A percentile compares a stretch with the other conserved stretches of the same genome.
Evolutionary conservation across 2,888 invertebrate genomes (phyloP).

Genomic region (Cephus sareptanus): DNA sequence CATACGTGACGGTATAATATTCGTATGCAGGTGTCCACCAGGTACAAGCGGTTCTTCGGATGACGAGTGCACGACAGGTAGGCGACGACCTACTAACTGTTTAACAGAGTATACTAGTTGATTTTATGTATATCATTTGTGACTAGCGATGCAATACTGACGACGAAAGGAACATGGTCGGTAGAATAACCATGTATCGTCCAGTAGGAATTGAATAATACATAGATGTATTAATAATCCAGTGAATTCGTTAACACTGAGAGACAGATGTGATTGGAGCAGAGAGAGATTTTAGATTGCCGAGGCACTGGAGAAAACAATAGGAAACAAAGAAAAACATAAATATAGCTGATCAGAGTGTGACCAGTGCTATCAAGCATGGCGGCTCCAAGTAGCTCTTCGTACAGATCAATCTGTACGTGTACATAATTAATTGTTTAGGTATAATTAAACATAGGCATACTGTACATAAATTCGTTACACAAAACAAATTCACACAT

Average conservation of each 20-base stretch:
- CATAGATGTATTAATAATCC: conserved; percentile 51
- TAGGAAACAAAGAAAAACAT: background rate
- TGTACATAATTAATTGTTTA: background rate
- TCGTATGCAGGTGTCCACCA: conserved; percentile 83
- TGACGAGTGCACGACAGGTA: conserved; percentile 77
- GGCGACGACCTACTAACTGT: conserved; percentile 55
- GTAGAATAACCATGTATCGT: conserved; percentile 62
- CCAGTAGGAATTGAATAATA: conserved; percentile 54
- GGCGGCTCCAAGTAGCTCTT: background rate
- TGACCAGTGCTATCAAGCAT: background rate
- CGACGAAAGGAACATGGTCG: conserved; percentile 52
- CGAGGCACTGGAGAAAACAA: conserved; percentile 30
- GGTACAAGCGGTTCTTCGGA: conserved; percentile 81
- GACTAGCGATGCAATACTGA: conserved; percentile 59
- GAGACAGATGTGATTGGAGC: conserved; percentile 66
- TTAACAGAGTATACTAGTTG: conserved; percentile 49
- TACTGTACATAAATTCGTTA: conserved; percentile 60
- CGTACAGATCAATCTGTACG: background rate
- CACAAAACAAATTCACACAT: conserved; percentile 58
- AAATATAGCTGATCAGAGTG: background rate
- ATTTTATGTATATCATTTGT: conserved; percentile 62
- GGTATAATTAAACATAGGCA: conserved; percentile 15
- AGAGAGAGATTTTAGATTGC: conserved; percentile 29
- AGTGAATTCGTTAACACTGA: conserved; percentile 60
- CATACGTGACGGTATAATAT: conserved; percentile 84